Percentiles rank a stretch among this genome's conserved stretches.
Evolutionary conservation across 2,888 invertebrate genomes (phyloP).

Genomic region (Ceriagrion tenellum): DNA sequence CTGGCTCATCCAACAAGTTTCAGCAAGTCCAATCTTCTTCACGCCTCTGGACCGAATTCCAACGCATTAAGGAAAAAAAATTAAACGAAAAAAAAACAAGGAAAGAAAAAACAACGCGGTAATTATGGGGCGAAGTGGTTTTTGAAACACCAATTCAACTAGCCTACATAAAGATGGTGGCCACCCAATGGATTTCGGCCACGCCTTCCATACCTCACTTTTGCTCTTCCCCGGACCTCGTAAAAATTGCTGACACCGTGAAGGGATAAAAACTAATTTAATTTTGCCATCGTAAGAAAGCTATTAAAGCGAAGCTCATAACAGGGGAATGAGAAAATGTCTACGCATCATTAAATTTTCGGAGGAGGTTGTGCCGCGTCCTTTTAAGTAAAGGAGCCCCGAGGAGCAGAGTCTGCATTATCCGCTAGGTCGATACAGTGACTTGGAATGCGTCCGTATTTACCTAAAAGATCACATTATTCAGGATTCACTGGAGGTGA

Average conservation of each 20-base stretch:
- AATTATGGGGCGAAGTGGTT: constrained; percentile 34
- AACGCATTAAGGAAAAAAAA: background rate
- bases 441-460: constrained; percentile 1
- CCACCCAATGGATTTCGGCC: background rate
- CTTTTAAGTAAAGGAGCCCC: background rate
- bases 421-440: background rate
- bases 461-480: constrained; percentile 33
- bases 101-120: background rate
- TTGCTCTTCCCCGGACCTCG: constrained; percentile 6
- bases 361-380: background rate
- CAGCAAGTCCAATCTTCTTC: background rate
- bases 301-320: constrained; percentile 45
- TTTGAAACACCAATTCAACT: background rate
- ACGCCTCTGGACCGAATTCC: background rate
- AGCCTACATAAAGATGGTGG: background rate
- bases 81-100: no score
- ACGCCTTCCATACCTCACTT: constrained; percentile 33
- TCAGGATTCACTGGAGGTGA: background rate
- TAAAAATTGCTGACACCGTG: constrained; percentile 46
- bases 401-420: constrained; percentile 42
- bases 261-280: constrained; percentile 63
- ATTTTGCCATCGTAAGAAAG: constrained; percentile 66
- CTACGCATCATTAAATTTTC: constrained; percentile 49
- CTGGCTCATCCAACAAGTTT: background rate
- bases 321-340: constrained; percentile 39